Percentiles rank a stretch among this genome's conserved stretches.
Evolutionary conservation across 2,113 vertebrate genomes (phyloP).

Genomic region (Tauraco erythrolophus): DNA sequence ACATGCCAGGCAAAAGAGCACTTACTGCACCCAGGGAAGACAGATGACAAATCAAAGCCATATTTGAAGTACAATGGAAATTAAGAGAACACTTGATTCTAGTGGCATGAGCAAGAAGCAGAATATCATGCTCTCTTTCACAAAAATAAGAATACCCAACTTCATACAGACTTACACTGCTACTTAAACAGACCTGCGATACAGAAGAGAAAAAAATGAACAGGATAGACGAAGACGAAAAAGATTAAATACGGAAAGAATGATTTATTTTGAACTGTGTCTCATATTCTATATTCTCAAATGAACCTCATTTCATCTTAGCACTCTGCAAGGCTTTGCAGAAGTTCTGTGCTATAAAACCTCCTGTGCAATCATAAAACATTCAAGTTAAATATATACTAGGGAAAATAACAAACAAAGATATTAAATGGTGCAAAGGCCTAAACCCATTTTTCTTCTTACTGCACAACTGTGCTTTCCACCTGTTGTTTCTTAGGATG

Average conservation of each 20-base stretch:
- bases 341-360: neutral
- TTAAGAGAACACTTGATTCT: neutral
- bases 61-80: neutral
- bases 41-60: neutral
- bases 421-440: neutral
- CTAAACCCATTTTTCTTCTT: neutral
- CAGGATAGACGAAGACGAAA: neutral
- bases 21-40: neutral
- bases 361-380: neutral
- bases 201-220: neutral
- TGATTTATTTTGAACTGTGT: slow-evolving; percentile 11
- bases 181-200: neutral
- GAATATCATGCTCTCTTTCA: neutral
- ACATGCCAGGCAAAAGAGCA: neutral
- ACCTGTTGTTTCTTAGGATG: neutral
- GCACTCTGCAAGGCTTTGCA: neutral
- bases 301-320: neutral
- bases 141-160: neutral
- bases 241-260: neutral
- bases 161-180: neutral
- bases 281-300: neutral
- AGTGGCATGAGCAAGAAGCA: neutral
- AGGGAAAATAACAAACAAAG: neutral
- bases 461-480: neutral
- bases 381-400: neutral